These are phyloP conservation scores for Zosterops pallidus DNA, from an alignment of 2,113 vertebrate genomes.

Conservation along the genomic window DNA sequence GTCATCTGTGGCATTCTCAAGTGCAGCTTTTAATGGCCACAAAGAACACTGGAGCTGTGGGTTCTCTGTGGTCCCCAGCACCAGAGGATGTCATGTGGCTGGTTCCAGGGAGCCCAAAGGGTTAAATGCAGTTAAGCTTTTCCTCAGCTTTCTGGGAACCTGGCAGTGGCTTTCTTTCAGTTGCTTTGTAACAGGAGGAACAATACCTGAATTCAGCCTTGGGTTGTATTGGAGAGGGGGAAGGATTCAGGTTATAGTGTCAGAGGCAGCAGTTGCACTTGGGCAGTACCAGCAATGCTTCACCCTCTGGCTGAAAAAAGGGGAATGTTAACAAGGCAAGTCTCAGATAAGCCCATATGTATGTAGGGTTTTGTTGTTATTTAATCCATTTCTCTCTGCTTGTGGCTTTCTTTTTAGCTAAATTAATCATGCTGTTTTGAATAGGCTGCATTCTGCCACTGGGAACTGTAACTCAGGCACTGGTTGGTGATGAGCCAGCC, in stretches of 20 bases:
- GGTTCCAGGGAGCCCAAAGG: not conserved
- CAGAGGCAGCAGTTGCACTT: not conserved
- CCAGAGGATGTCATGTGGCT: not conserved
- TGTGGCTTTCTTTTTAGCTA: conserved; percentile 47
- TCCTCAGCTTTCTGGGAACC: conserved; percentile 45
- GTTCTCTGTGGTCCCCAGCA: not conserved
- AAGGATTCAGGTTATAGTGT: conserved; percentile 48
- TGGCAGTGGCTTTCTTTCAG: conserved; percentile 50
- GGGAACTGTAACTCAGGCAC: not conserved
- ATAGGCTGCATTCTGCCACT: conserved; percentile 32
- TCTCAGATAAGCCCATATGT: conserved; percentile 43
- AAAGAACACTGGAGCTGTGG: accelerated
- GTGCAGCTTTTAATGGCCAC: not conserved
- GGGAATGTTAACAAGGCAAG: conserved; percentile 62
- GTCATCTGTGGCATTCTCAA: not conserved
- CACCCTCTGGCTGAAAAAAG: conserved; percentile 29
- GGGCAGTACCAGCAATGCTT: not conserved
- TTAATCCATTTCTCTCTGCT: conserved; percentile 63
- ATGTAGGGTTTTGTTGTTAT: conserved; percentile 44
- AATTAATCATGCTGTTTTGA: conserved; percentile 54
- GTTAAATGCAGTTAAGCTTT: conserved; percentile 43
- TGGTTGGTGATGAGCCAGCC: conserved; percentile 29
- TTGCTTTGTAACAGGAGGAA: conserved; percentile 37
- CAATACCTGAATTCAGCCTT: conserved; percentile 63
- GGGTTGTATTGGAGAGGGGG: conserved; percentile 6